Percentiles rank a stretch among this genome's conserved stretches.
phyloP scores from a whole-genome alignment of 2,888 invertebrate species.

The Boloria selene region DNA sequence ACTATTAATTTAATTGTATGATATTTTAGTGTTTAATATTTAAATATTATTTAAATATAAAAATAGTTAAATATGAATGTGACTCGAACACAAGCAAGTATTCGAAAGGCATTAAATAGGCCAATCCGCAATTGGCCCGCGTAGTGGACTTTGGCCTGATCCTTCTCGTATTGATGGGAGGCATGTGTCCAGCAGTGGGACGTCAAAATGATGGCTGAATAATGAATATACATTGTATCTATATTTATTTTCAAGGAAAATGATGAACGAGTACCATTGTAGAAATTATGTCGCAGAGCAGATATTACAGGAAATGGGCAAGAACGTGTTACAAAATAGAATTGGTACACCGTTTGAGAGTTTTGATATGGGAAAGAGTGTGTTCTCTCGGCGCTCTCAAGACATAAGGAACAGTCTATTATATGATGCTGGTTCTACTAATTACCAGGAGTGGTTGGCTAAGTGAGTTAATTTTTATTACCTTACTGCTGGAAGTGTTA shows the following conservation, averaged over 20 bases:
- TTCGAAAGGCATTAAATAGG: no score
- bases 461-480: slow-evolving; percentile 76
- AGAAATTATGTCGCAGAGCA: slow-evolving; percentile 88
- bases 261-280: slow-evolving; percentile 91
- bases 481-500: no score
- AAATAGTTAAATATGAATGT: no score
- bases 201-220: no score
- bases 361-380: slow-evolving; percentile 38
- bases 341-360: slow-evolving; percentile 58
- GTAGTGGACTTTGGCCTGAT: no score
- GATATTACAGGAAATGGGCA: slow-evolving; percentile 85
- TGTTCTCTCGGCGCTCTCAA: slow-evolving; percentile 51
- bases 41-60: no score
- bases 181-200: no score
- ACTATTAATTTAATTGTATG: no score
- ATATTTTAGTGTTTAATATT: no score
- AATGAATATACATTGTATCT: no score
- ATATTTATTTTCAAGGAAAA: slow-evolving; percentile 75
- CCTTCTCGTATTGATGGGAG: no score
- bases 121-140: no score
- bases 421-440: slow-evolving; percentile 87
- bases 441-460: slow-evolving; percentile 88
- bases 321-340: slow-evolving; percentile 63
- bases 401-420: slow-evolving; percentile 71
- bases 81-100: neutral